Base-by-base conservation (phyloP, 2,113 vertebrate species). In the Takifugu flavidus region DNA sequence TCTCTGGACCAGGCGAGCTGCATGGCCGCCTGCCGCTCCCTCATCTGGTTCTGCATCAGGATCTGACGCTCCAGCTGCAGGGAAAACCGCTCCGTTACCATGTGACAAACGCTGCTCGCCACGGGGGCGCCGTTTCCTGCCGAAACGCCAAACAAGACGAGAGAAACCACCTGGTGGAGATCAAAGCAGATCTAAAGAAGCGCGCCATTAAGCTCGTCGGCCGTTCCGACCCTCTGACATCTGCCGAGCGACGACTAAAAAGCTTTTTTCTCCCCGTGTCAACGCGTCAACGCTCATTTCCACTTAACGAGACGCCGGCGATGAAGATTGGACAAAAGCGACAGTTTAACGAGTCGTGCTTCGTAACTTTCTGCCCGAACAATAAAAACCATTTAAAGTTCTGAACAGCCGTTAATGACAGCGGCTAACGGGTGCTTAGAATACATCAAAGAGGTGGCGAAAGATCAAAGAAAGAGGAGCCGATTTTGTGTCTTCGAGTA, bases 31-130 rank as follows among this genome's bases (percentile, higher is more conserved):
- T 95, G 94, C 49, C 94, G 88, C 82, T 96, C 92, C 45, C 93
- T 90, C 92, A 96, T 95, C 84, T 96, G 90, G 81, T 93, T 94
- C 84, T 96, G 93, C 91, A 98, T 90, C 28, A 89, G 25, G 56
- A 96, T 87, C 82, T 96, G 93, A 44, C 94, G 93, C 86, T 98
- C 94, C 87, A 97, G 68, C 96, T 96, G 20, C 27, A 50, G 13
- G 13, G 13, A 4, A 45, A 8, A 53, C 2, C 20, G 20, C 20
- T 20, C 20, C 20, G 20, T 20, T 20, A 20, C 20, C 20, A 20
- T 20, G 20, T 20, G 20, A 20, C 20, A 20, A 20, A 20, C 20
- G 20, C 20, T 1, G 20, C 20, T 20, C 20, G 20, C 20, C 20
- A 20, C 20, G 20, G 20, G 20, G 20, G 20, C 20, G 20, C 20